phyloP scores from a whole-genome alignment of 2,797 vertebrate genomes.

The Micropoecilia bifurca region DNA sequence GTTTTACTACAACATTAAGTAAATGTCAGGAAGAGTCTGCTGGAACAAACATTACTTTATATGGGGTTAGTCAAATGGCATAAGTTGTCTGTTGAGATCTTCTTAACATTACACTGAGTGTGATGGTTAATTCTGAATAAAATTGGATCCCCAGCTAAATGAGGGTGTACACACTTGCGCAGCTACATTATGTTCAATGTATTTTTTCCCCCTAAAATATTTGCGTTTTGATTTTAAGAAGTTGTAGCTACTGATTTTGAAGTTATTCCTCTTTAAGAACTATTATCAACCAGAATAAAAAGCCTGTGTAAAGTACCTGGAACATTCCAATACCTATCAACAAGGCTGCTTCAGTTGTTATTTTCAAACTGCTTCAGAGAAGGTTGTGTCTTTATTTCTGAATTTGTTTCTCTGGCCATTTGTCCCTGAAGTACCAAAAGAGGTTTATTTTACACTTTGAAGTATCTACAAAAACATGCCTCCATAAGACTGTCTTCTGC shows the following conservation, averaged over 20 bases:
- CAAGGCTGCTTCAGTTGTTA: background rate
- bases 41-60: no score
- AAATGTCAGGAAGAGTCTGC: no score
- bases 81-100: no score
- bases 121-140: background rate
- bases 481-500: background rate
- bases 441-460: background rate
- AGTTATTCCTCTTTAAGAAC: background rate
- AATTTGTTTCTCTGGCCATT: background rate
- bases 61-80: no score
- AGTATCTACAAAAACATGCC: background rate
- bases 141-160: background rate
- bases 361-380: background rate
- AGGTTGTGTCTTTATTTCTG: background rate
- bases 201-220: background rate
- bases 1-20: no score
- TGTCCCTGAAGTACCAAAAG: background rate
- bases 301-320: no score
- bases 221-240: background rate
- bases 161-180: background rate
- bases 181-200: background rate
- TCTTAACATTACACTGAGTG: background rate
- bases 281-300: background rate
- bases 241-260: background rate
- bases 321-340: background rate